Conservation (phyloP, 2,113 vertebrate species). For the Guaruba guarouba region DNA sequence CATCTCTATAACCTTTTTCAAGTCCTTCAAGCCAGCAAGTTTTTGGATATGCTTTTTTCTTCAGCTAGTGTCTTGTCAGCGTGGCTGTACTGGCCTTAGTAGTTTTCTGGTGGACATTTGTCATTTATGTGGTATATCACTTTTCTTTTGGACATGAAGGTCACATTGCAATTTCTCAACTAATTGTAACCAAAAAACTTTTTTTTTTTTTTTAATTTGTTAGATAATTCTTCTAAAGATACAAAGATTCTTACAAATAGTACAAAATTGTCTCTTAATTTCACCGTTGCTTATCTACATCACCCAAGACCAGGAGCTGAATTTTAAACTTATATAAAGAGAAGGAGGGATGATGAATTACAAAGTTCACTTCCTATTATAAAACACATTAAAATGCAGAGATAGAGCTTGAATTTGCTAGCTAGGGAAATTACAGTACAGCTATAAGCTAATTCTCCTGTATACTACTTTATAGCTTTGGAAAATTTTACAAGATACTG, state of each 20-base stretch:
- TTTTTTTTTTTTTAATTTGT: neutral
- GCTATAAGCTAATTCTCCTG: conserved; percentile 1
- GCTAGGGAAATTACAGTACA: conserved; percentile 40
- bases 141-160: neutral
- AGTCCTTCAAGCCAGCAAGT: neutral
- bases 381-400: conserved; percentile 33
- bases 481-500: neutral
- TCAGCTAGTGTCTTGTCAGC: neutral
- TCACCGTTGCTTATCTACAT: neutral
- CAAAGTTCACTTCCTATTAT: neutral
- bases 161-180: neutral
- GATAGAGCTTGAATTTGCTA: neutral
- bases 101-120: neutral
- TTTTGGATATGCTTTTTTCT: neutral
- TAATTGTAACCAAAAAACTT: neutral
- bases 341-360: neutral
- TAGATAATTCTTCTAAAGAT: neutral
- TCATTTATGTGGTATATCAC: neutral
- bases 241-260: neutral
- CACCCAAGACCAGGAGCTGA: neutral
- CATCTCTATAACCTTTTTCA: neutral
- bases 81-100: neutral
- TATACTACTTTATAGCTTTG: neutral
- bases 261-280: neutral
- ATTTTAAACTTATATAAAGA: neutral